These are phyloP conservation scores for Erythrocercus mccallii DNA, from an alignment of 2,113 vertebrate species.

Conservation along the genomic window DNA sequence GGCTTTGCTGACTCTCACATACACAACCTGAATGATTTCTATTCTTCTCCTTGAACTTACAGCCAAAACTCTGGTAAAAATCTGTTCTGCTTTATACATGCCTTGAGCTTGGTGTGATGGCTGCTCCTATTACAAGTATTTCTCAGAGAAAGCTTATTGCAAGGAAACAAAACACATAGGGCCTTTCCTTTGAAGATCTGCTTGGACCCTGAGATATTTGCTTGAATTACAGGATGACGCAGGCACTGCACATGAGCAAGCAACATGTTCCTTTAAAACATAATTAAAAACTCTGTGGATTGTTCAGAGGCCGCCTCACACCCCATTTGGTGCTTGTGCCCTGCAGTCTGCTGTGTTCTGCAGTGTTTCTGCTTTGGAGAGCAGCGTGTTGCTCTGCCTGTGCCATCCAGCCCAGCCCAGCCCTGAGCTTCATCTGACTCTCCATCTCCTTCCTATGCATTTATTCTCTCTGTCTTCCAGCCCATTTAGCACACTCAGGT, in stretches of 20 bases:
- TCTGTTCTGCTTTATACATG: background rate
- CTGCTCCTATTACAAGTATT: background rate
- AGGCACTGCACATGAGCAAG: background rate
- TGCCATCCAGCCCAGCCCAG: background rate
- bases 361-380: background rate
- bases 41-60: background rate
- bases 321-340: background rate
- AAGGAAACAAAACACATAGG: background rate
- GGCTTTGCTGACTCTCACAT: background rate
- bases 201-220: background rate
- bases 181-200: background rate
- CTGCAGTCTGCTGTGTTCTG: background rate
- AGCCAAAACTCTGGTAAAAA: background rate
- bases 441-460: fast-evolving
- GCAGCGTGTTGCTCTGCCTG: background rate
- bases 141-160: background rate
- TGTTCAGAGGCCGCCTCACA: background rate
- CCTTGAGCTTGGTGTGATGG: background rate
- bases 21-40: background rate
- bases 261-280: background rate
- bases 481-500: background rate
- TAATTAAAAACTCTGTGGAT: background rate
- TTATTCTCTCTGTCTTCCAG: background rate
- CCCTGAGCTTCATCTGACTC: background rate
- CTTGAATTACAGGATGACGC: background rate